Evolutionary conservation across 1,140 invertebrate species (phyloP), one percentile per base, ranked within the genome.

Genomic region (Drosophila seguyi): DNA sequence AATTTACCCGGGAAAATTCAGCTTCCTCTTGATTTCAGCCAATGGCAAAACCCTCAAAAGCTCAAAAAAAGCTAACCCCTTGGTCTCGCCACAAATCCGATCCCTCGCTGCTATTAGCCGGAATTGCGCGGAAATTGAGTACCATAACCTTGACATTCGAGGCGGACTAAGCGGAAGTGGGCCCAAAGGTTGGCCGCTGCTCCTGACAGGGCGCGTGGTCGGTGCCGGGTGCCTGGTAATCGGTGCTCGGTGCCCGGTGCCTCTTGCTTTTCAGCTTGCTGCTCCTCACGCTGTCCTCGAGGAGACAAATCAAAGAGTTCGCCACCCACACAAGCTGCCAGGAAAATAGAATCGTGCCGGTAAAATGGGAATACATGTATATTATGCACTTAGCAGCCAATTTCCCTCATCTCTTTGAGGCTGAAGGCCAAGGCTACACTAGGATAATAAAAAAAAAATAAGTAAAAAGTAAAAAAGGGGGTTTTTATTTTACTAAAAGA

Each of bases 231-330:
- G 5, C 18, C 11, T 42, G 39, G 39, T 13, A 20, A 44, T 44
- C 10, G 41, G 41, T 18, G 39, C n/a, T n/a, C 7, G 41, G 41
- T 42, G 38, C 38, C 3, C 10, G 22, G 45, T 3, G 18, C 18
- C 16, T 6, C 8, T 38, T 11, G 4, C 27, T 20, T 20, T 8
- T 6, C 25, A 25, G 22, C 8, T 38, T 11, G 4, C 27, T 20
- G 13, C 44, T 13, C 13, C 25, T 10, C 16, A 27, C 7, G 7
- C 20, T 14, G 20, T 55, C 52, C 31, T 55, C 52, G 16, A 56
- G 16, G 10, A 25, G 56, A 65, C 56, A 42, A 42, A 42, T 65
- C 56, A 42, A 42, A 65, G 36, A 39, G 36, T 29, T 59, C 7
- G 29, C 27, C 25, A 16, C 53, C 34, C 16, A 11, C 27, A 20